These are phyloP conservation scores for Clunio marinus DNA, from an alignment of 2,888 invertebrate species.

Conservation along the genomic window DNA sequence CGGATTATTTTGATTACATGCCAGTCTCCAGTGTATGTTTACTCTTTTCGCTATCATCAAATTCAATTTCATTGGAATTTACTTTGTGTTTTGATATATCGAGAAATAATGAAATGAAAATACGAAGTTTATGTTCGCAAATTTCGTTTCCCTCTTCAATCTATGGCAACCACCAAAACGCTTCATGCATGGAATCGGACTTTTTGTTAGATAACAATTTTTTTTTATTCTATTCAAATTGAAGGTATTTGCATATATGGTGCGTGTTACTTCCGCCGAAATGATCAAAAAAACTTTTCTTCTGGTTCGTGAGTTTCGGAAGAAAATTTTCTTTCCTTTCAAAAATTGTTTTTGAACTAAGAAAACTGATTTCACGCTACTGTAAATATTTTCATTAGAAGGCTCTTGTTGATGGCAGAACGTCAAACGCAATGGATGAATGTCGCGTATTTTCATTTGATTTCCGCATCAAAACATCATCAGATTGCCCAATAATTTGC, in stretches of 20 bases:
- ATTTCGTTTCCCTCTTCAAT: background rate
- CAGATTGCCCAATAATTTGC: background rate
- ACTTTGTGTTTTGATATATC: constrained; percentile 32
- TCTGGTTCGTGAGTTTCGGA: background rate
- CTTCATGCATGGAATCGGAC: constrained; percentile 4
- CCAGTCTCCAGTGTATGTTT: constrained; percentile 21
- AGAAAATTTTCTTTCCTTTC: background rate
- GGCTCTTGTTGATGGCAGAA: background rate
- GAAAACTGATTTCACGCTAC: constrained; percentile 28
- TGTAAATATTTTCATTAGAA: constrained; percentile 18
- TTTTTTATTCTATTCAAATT: constrained; percentile 25
- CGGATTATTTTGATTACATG: constrained; percentile 32
- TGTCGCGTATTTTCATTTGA: constrained; percentile 3
- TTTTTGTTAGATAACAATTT: background rate
- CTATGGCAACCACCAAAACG: background rate
- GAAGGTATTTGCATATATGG: constrained; percentile 17
- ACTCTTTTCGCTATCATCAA: constrained; percentile 29
- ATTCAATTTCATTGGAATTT: constrained; percentile 8
- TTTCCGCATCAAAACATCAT: background rate
- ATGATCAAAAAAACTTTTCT: constrained; percentile 23
- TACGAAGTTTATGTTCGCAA: constrained; percentile 28
- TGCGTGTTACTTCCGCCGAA: constrained; percentile 24
- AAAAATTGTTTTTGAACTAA: background rate
- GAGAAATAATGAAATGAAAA: constrained; percentile 33
- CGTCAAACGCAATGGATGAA: background rate